Base-by-base conservation (phyloP, 2,113 vertebrate species). In the Coregonus clupeaformis region DNA sequence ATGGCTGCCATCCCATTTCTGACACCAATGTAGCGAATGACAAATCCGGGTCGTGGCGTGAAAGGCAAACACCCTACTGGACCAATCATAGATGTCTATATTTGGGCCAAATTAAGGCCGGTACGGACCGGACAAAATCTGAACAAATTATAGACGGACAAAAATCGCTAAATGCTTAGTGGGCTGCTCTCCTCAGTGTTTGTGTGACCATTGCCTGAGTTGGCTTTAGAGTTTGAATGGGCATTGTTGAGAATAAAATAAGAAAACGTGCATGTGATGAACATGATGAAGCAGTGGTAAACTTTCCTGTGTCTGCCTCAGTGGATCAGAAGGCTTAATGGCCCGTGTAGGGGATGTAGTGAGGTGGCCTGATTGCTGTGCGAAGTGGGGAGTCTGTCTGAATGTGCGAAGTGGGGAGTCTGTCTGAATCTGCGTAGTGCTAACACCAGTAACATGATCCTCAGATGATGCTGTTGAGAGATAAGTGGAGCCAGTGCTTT, bases 261-360 rank as follows among this genome's bases (percentile, higher is more conserved):
- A 0, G 14, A 69, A 55, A 74, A 57, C 0, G 18, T 66, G 69
- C 67, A 14, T 29, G 68, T 65, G 27, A 66, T 55, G 55, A 73
- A 55, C 22, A 60, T 16, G 49, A 69, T 77, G 77, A 75, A 70
- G 72, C 66, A 68, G 64, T 71, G 52, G 13, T 72, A 67, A 49
- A 5, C 67, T 16, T 36, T 18, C 30, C 27, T 59, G 18, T 52
- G 27, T 29, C 36, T 69, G 59, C 55, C 7, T 52, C 72, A 13
- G 36, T 73, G 52, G 68, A 67, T 74, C 75, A 65, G 25, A 24
- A 64, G 60, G 68, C 24, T 25, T 65, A 84, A 72, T 85, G 57
- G 20, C 62, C 47, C 59, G 5, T 74, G 65, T 32, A 86, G 83
- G 85, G 84, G 86, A 87, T 88, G 91, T 86, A 88, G 86, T 85